Evolutionary conservation across 2,888 invertebrate genomes (phyloP).

Genomic region (Cancer borealis): DNA sequence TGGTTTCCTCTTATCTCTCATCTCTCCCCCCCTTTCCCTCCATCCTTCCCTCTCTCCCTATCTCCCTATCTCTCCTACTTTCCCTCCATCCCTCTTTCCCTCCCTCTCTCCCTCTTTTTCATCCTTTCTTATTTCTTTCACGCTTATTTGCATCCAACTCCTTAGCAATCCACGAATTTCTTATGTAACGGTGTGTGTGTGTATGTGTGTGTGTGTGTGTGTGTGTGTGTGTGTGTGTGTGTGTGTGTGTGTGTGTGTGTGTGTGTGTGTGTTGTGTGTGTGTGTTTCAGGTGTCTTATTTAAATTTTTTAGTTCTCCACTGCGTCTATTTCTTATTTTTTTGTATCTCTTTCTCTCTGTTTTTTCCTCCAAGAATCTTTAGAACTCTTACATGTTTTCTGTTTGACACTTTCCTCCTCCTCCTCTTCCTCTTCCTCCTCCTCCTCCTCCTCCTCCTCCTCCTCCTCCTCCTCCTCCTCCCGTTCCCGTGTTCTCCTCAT

Average conservation of each 20-base stretch:
- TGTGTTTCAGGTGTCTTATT: neutral
- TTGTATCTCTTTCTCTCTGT: constrained; percentile 14
- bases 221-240: neutral
- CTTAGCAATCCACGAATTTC: neutral
- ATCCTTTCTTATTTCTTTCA: neutral
- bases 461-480: neutral
- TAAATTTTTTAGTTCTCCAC: neutral
- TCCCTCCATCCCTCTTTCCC: neutral
- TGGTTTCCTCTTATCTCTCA: neutral
- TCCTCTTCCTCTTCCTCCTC: neutral
- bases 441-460: constrained; percentile 4
- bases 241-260: constrained; percentile 32
- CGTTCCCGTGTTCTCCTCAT: neutral
- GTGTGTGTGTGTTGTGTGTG: constrained; percentile 27
- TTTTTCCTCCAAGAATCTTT: neutral
- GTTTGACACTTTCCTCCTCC: neutral
- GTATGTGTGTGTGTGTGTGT: too few relatives aligned
- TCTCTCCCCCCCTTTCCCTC: neutral
- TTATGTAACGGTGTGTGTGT: neutral
- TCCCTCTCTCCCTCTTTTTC: neutral
- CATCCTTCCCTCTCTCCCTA: neutral
- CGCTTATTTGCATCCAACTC: neutral
- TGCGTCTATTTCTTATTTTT: neutral
- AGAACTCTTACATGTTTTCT: neutral
- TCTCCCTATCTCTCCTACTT: neutral